Conservation (phyloP, 2,797 vertebrate genomes). For the Lycodopsis pacificus region DNA sequence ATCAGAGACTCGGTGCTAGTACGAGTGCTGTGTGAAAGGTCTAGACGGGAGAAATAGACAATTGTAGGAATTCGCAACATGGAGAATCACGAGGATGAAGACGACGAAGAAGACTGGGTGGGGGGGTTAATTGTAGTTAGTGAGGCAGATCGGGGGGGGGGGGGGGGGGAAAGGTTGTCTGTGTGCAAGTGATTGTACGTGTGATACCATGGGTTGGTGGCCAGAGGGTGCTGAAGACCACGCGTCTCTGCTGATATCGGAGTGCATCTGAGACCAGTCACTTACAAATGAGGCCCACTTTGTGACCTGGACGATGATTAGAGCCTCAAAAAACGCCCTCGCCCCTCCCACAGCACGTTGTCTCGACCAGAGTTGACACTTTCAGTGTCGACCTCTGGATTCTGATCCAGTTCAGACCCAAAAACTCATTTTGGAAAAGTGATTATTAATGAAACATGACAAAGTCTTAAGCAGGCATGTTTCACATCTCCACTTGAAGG, state of each 20-base stretch:
- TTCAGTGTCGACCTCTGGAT: slow-evolving; percentile 74
- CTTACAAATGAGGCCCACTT: slow-evolving; percentile 72
- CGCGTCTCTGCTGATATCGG: slow-evolving; percentile 87
- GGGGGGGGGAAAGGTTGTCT: not conserved
- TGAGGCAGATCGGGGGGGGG: not conserved
- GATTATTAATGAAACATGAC: not conserved
- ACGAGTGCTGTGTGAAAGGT: slow-evolving; percentile 60
- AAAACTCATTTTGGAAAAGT: not conserved
- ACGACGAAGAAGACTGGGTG: slow-evolving; percentile 54
- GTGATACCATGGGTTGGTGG: slow-evolving; percentile 76
- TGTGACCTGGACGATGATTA: slow-evolving; percentile 91
- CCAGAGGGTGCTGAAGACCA: slow-evolving; percentile 85
- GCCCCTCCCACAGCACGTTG: slow-evolving; percentile 73
- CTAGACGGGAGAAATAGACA: slow-evolving; percentile 14
- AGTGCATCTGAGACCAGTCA: slow-evolving; percentile 98
- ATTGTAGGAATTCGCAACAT: slow-evolving; percentile 18
- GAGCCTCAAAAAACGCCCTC: slow-evolving; percentile 83
- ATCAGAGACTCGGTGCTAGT: slow-evolving; percentile 84
- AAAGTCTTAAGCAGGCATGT: not conserved
- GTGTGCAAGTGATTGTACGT: slow-evolving; percentile 39
- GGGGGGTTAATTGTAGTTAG: slow-evolving; percentile 14
- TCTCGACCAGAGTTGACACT: slow-evolving; percentile 83
- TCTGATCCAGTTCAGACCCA: slow-evolving; percentile 74
- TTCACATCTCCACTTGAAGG: not conserved
- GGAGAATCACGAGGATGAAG: slow-evolving; percentile 41